Percentiles rank a stretch among this genome's conserved stretches.
Conservation (phyloP, 2,888 invertebrate genomes). For the Boloria selene region DNA sequence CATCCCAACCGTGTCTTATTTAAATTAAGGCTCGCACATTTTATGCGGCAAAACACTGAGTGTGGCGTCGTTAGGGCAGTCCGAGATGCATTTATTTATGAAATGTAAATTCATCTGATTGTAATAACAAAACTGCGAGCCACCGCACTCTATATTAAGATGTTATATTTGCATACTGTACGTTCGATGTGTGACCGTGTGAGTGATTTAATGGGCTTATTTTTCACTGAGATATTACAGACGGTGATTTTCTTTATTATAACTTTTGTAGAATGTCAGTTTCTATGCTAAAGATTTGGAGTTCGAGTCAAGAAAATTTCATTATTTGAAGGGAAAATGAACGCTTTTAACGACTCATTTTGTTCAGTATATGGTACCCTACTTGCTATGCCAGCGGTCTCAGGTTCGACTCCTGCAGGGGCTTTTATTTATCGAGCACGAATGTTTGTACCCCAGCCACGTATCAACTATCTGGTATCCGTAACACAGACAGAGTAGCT, state of each 20-base stretch:
- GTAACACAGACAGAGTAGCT: too few relatives aligned
- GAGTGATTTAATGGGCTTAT: constrained; percentile 51
- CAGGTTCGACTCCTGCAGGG: too few relatives aligned
- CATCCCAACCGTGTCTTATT: constrained; percentile 59
- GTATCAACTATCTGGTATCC: too few relatives aligned
- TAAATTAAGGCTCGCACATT: constrained; percentile 67
- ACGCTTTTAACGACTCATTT: too few relatives aligned
- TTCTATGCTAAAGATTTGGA: too few relatives aligned
- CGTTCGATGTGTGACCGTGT: constrained; percentile 62
- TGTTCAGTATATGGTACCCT: too few relatives aligned
- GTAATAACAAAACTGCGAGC: constrained; percentile 81
- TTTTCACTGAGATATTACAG: constrained; percentile 46
- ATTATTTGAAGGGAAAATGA: too few relatives aligned
- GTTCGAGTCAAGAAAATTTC: too few relatives aligned
- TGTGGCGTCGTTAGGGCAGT: constrained; percentile 68
- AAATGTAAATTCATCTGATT: constrained; percentile 82
- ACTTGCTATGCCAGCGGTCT: too few relatives aligned
- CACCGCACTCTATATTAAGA: constrained; percentile 81
- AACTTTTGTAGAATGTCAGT: too few relatives aligned
- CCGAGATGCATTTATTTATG: constrained; percentile 81
- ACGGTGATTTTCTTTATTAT: neutral
- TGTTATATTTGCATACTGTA: constrained; percentile 80
- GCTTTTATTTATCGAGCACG: too few relatives aligned
- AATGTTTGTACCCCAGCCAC: too few relatives aligned
- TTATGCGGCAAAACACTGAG: constrained; percentile 62